These are phyloP conservation scores for Sarcophaga rosellei DNA, from an alignment of 2,888 invertebrate genomes.

Conservation along the genomic window DNA sequence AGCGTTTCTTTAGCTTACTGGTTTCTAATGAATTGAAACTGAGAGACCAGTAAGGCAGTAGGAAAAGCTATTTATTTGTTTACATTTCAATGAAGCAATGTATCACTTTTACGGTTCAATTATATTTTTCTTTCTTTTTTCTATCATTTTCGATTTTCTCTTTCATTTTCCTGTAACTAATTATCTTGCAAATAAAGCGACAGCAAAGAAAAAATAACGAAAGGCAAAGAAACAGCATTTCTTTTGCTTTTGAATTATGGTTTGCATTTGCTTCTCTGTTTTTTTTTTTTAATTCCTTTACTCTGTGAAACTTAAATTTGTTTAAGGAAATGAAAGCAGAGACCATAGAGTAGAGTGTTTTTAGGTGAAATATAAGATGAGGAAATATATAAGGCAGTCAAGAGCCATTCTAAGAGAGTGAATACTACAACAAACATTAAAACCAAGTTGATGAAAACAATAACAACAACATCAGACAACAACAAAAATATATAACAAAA, in stretches of 20 bases:
- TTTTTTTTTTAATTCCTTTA: neutral
- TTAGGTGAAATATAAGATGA: conserved; percentile 9
- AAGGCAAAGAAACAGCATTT: neutral
- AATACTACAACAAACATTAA: conserved; percentile 15
- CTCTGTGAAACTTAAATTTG: conserved; percentile 7
- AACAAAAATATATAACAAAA: conserved; percentile 20
- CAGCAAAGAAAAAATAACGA: neutral
- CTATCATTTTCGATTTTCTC: conserved; percentile 1
- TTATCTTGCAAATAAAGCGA: conserved; percentile 1
- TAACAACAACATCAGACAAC: conserved; percentile 21
- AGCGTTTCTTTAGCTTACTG: neutral
- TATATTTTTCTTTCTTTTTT: conserved; percentile 18
- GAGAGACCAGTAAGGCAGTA: too few species aligned
- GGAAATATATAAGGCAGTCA: neutral
- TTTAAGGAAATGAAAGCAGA: conserved; percentile 41
- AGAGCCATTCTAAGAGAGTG: neutral
- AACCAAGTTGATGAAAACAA: conserved; percentile 7
- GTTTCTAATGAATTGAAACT: too few species aligned
- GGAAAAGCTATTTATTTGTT: neutral
- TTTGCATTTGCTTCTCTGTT: neutral
- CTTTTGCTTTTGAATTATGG: conserved; percentile 5
- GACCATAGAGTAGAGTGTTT: neutral
- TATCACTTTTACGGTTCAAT: neutral
- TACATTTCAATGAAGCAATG: neutral
- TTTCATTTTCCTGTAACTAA: conserved; percentile 25